Evolutionary conservation across 2,888 invertebrate species (phyloP).

Genomic region (Pemphredon lugubris): DNA sequence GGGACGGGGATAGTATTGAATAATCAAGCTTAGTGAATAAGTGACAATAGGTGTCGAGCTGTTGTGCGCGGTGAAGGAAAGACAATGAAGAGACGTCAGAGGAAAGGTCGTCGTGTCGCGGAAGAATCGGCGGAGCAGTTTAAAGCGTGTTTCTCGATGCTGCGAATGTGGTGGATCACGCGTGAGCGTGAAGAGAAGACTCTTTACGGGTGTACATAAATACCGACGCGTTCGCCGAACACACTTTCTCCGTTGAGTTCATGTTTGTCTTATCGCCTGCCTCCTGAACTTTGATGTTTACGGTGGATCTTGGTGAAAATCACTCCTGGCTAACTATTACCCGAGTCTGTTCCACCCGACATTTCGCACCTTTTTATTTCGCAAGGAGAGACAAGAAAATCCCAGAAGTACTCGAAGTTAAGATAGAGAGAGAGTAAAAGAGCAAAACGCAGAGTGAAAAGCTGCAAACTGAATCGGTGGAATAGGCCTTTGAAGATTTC

Average conservation of each 20-base stretch:
- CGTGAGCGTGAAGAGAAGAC: slow-evolving; percentile 33
- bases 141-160: neutral
- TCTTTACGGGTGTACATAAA: slow-evolving; percentile 52
- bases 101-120: neutral
- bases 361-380: too few relatives aligned
- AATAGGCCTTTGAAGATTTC: too few relatives aligned
- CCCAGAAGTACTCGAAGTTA: too few relatives aligned
- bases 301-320: too few relatives aligned
- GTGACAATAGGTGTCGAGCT: slow-evolving; percentile 31
- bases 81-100: neutral
- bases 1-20: slow-evolving; percentile 57
- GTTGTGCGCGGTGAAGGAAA: slow-evolving; percentile 23
- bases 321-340: too few relatives aligned
- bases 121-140: neutral
- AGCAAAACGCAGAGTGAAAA: too few relatives aligned
- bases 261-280: neutral
- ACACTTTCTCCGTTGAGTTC: too few relatives aligned
- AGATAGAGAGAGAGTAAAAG: too few relatives aligned
- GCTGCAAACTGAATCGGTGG: too few relatives aligned
- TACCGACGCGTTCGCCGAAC: slow-evolving; percentile 29
- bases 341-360: too few relatives aligned
- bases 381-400: too few relatives aligned
- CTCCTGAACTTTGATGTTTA: neutral
- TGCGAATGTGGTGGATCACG: slow-evolving; percentile 65
- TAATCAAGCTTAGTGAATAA: slow-evolving; percentile 58